Evolutionary conservation across 2,113 vertebrate genomes (phyloP).

Genomic region (Rana temporaria): DNA sequence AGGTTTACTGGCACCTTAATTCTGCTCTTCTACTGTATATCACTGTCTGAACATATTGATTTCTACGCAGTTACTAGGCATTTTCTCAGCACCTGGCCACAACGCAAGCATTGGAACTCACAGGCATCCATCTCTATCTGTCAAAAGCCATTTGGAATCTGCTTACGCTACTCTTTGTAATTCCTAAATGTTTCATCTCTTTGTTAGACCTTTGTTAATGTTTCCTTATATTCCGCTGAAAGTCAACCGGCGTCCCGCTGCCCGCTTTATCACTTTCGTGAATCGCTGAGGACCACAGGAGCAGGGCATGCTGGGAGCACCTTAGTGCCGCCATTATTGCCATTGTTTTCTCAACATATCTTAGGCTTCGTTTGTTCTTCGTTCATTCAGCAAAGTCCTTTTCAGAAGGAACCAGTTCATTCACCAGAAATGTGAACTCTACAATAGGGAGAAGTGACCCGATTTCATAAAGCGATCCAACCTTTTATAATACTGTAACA

Average conservation of each 20-base stretch:
- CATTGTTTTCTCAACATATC: constrained; percentile 22
- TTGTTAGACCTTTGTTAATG: constrained; percentile 14
- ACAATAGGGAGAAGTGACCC: background rate
- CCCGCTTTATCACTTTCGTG: background rate
- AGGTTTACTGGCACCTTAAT: no score
- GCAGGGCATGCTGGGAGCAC: constrained; percentile 23
- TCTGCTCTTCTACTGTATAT: no score
- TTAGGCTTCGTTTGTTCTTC: background rate
- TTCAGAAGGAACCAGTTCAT: background rate
- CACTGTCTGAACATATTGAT: no score
- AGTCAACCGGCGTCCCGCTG: constrained; percentile 2
- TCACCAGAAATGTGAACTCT: background rate
- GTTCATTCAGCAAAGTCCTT: background rate
- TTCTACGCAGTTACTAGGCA: no score
- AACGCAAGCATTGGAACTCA: background rate
- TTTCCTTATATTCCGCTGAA: background rate
- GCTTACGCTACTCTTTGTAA: background rate
- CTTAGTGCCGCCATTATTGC: background rate
- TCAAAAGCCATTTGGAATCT: background rate
- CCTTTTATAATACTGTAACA: background rate
- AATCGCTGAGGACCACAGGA: background rate
- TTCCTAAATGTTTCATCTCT: constrained; percentile 20
- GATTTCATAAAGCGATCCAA: background rate
- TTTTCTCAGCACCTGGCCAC: background rate
- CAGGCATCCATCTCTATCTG: background rate